phyloP scores from a whole-genome alignment of 2,113 vertebrate species.

The Tragelaphus imberbis region DNA sequence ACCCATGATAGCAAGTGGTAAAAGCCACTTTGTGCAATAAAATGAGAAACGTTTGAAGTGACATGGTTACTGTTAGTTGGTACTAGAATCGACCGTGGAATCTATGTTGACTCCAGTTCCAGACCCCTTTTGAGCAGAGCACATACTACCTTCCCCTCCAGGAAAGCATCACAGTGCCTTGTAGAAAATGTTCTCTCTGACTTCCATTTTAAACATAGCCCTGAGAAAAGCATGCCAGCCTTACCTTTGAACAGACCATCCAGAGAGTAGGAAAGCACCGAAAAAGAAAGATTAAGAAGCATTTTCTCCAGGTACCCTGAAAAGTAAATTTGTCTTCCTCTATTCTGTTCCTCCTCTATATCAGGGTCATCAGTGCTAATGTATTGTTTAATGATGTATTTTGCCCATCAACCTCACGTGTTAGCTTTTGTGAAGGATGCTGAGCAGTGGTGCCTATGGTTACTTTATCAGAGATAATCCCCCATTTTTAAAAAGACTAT shows the following conservation, averaged over 20 bases:
- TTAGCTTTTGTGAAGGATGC: not conserved
- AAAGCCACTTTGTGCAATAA: conserved; percentile 7
- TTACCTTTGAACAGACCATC: not conserved
- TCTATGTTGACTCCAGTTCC: not conserved
- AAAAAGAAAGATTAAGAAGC: not conserved
- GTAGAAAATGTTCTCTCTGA: not conserved
- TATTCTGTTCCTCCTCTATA: not conserved
- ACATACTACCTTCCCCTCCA: not conserved
- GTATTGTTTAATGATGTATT: not conserved
- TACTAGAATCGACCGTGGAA: not conserved
- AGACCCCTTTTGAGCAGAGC: not conserved
- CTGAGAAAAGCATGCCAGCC: conserved; percentile 1
- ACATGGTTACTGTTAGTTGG: not conserved
- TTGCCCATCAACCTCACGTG: not conserved
- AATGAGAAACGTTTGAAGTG: not conserved
- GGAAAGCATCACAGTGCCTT: not conserved
- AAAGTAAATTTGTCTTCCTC: not conserved
- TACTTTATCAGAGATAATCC: not conserved
- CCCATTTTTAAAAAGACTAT: not conserved
- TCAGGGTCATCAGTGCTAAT: not conserved
- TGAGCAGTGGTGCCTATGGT: not conserved
- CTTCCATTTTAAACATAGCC: not conserved
- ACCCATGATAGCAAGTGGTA: not conserved
- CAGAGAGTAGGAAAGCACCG: not conserved
- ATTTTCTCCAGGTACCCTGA: not conserved